Base-by-base conservation (phyloP, 1,140 invertebrate species). In the Eubasilissa regina region DNA sequence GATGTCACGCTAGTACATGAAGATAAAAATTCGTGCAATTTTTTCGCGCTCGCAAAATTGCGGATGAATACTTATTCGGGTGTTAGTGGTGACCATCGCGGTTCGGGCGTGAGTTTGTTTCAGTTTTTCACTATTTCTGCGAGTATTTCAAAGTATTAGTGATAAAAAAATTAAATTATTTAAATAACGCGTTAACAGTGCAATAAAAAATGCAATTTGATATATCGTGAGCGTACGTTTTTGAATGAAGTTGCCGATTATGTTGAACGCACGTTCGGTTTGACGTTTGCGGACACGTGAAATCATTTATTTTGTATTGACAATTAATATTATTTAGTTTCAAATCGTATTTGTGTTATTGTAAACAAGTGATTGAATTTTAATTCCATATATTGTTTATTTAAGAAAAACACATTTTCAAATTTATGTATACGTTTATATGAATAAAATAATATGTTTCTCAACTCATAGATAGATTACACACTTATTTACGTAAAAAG, bases 221-320 rank as follows among this genome's bases (percentile, higher is more conserved):
- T 12, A 10, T 66, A 13, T 19, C n/a, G 9, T 60, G 9, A 19
- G 19, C 17, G n/a, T 17, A 3, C 12, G 19, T 60, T 19, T 60
- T 19, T n/a, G n/a, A 21, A 19, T 60, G 12, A 10, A 19, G 56
- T 60, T 21, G 1, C 15, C 10, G 4, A 60, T 19, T 12, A 10
- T 11, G 10, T 10, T n/a, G 10, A 21, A 60, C 10, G n/a, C 17
- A n/a, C 56, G 19, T 11, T 11, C 9, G 17, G 19, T 75, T 75
- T 75, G 74, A 75, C 55, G 43, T 55, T 75, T 62, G 74, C 62
- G 25, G 74, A 75, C 74, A 75, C 53, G 56, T 62, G 74, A 75
- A 35, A 35, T 35, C 1, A 6, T 35, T 35, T 35, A 35, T 35
- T 35, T 35, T 35, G 25, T 35, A 35, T 35, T 35, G 25, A 35